These are phyloP conservation scores for Neotoxoptera formosana DNA, from an alignment of 1,140 invertebrate genomes.

Conservation along the genomic window DNA sequence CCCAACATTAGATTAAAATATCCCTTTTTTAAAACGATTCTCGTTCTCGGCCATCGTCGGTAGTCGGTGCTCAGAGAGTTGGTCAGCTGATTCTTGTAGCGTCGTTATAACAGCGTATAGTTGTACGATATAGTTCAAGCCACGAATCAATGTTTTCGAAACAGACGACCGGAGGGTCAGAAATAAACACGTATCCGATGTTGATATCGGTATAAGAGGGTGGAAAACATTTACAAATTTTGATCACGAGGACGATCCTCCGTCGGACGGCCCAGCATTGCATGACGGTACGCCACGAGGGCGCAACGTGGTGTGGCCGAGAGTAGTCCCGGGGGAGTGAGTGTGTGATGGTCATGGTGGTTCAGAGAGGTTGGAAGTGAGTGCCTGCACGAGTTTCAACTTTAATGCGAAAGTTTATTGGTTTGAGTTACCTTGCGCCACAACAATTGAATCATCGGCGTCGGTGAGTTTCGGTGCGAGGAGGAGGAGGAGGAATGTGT, in stretches of 20 bases:
- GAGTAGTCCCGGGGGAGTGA: not conserved
- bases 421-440: not conserved
- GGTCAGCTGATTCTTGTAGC: not conserved
- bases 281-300: not conserved
- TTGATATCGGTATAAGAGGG: not conserved
- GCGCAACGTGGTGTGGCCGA: not conserved
- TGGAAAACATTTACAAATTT: not conserved
- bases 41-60: not conserved
- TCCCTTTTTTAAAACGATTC: not conserved
- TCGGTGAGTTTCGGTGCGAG: not conserved
- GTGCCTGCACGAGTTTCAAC: not conserved
- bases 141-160: not conserved
- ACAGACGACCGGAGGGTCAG: not conserved
- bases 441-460: constrained; percentile 43
- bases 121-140: not conserved
- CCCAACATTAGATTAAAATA: not conserved
- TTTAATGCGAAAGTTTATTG: constrained; percentile 46
- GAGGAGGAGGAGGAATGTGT: too few species aligned
- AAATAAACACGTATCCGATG: not conserved
- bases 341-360: not conserved
- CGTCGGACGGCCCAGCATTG: not conserved
- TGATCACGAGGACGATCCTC: not conserved
- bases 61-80: not conserved
- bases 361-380: not conserved
- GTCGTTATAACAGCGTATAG: too few species aligned